Base-by-base conservation (phyloP, 2,888 invertebrate species). In the Brachyopa scutellaris region DNA sequence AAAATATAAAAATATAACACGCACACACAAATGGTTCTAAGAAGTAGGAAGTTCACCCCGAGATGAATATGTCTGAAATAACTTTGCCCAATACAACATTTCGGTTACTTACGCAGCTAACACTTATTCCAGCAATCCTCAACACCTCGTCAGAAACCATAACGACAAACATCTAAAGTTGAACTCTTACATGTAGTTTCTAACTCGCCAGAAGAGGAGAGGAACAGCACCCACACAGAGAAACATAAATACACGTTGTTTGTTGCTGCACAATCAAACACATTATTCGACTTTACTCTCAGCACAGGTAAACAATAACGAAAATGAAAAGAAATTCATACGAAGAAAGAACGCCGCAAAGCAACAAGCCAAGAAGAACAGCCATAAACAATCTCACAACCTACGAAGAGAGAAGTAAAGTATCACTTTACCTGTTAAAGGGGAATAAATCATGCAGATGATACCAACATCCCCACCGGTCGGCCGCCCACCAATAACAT, bases 371-470 rank as follows among this genome's bases (percentile, higher is more conserved):
- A 53, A 53, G 61, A 62, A 72, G 51, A 72, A 62, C 61, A 72
- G 62, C 61, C n/a, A 62, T 61, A 72, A 70, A 70, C 70, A 70
- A 70, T 42, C 40, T 62, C 51, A n/a, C n/a, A n/a, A n/a, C 51
- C 49, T 38, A 23, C 62, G 53, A 53, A 31, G 40, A 31, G 17
- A 29, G 38, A 42, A 61, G 17, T 40, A 66, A 53, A 53, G 72
- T 62, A 72, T 72, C 72, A 72, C 61, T 53, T 62, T 72, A 72
- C 72, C 61, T 62, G 61, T 53, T 62, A 53, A 62, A 72, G 42
- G 13, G 62, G 62, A 72, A 72, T 42, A 72, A 62, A 53, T 72
- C 61, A 62, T n/a, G 11, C 61, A 42, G 62, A 51, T 47, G 49
- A 11, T 49, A 49, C 59, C 23, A 1, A 17, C 40, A 11, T 17